phyloP scores from a whole-genome alignment of 2,113 vertebrate species.

The Kryptolebias marmoratus region DNA sequence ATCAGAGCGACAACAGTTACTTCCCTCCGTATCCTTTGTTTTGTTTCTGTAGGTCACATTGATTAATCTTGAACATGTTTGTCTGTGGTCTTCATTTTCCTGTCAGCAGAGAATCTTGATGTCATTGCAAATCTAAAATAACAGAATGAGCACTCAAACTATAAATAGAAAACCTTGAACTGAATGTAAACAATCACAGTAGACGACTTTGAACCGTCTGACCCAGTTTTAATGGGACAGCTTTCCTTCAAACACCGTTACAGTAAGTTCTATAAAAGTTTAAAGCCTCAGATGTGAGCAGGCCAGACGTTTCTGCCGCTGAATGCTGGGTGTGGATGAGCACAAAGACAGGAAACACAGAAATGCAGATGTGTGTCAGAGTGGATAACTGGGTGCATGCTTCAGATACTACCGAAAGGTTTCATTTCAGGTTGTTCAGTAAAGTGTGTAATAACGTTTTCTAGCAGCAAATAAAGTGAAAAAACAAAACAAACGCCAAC shows the following conservation, averaged over 20 bases:
- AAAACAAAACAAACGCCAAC: not conserved
- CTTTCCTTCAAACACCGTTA: slow-evolving; percentile 9
- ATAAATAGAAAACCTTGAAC: not conserved
- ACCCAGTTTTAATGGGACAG: slow-evolving; percentile 7
- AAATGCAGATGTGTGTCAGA: not conserved
- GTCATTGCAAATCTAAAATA: not conserved
- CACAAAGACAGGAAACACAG: slow-evolving; percentile 1
- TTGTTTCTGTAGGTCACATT: not conserved
- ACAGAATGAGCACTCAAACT: not conserved
- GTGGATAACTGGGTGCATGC: not conserved
- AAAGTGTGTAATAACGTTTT: not conserved
- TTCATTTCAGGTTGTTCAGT: not conserved
- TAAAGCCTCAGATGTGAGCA: slow-evolving; percentile 24
- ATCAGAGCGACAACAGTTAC: not conserved
- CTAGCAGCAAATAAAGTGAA: not conserved
- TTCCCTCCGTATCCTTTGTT: not conserved
- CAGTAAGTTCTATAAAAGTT: slow-evolving; percentile 23
- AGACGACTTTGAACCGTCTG: slow-evolving; percentile 19
- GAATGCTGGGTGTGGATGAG: too few relatives aligned
- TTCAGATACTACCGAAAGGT: not conserved
- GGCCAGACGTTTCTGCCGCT: slow-evolving; percentile 25
- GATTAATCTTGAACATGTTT: not conserved
- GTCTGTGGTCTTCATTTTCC: not conserved
- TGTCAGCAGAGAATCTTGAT: not conserved
- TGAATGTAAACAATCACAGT: not conserved